Percentiles rank a stretch among this genome's conserved stretches.
These are phyloP conservation scores for Amblyjoppa proteus DNA, from an alignment of 2,888 invertebrate species.

Conservation along the genomic window DNA sequence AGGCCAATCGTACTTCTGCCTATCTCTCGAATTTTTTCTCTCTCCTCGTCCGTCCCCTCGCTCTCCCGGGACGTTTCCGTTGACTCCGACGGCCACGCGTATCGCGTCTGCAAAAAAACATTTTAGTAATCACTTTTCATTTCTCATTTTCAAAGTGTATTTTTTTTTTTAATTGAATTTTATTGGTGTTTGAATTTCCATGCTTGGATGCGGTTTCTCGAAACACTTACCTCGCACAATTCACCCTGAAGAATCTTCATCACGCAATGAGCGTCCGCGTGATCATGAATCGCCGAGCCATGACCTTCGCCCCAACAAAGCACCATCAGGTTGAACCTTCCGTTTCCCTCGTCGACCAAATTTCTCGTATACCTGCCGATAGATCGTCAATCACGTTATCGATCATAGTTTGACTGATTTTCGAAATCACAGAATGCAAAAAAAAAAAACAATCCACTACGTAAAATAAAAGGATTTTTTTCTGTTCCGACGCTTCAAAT, in stretches of 20 bases:
- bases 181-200: slow-evolving; percentile 11
- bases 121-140: slow-evolving; percentile 5
- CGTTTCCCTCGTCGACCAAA: slow-evolving; percentile 97
- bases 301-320: slow-evolving; percentile 99
- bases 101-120: slow-evolving; percentile 85
- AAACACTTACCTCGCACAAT: slow-evolving; percentile 90
- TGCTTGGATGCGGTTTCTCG: neutral
- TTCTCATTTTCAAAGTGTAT: slow-evolving; percentile 4
- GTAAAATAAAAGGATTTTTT: neutral
- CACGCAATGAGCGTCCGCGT: slow-evolving; percentile 98
- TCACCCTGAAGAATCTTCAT: slow-evolving; percentile 97
- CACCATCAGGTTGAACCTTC: slow-evolving; percentile 98
- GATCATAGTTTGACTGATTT: slow-evolving; percentile 66
- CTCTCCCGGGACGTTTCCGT: slow-evolving; percentile 82
- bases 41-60: slow-evolving; percentile 79
- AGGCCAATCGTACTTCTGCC: slow-evolving; percentile 88
- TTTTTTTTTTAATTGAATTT: slow-evolving; percentile 1
- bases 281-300: slow-evolving; percentile 98
- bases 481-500: neutral
- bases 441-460: neutral
- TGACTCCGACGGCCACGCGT: slow-evolving; percentile 89
- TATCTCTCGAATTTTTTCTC: slow-evolving; percentile 88
- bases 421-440: neutral
- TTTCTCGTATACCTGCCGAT: slow-evolving; percentile 96
- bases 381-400: neutral